Evolutionary conservation across 2,113 vertebrate genomes (phyloP).

Genomic region (Odontophorus gujanensis): DNA sequence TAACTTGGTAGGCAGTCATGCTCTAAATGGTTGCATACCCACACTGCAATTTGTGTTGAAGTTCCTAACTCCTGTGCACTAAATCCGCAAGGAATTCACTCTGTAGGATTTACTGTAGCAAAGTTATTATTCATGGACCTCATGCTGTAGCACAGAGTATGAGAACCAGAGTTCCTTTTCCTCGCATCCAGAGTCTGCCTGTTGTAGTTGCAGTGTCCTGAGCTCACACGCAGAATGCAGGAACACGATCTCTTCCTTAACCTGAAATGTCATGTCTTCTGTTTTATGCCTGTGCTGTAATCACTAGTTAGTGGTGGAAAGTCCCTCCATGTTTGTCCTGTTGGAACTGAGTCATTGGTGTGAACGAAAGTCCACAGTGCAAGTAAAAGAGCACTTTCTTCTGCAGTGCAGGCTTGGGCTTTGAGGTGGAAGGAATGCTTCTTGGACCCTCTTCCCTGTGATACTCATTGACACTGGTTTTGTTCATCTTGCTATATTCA

Average conservation of each 20-base stretch:
- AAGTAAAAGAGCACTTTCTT: neutral
- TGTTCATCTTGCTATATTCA: neutral
- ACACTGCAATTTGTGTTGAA: neutral
- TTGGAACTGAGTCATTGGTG: neutral
- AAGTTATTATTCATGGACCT: neutral
- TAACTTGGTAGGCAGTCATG: neutral
- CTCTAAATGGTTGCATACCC: neutral
- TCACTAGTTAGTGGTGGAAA: neutral
- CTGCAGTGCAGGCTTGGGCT: neutral
- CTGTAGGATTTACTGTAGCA: neutral
- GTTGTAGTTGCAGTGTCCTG: neutral
- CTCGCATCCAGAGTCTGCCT: neutral
- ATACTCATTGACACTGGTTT: neutral
- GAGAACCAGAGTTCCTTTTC: neutral
- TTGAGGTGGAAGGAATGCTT: neutral
- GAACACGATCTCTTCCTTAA: neutral
- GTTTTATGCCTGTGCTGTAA: neutral
- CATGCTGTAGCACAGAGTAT: neutral
- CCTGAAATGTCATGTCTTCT: neutral
- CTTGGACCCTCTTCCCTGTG: neutral
- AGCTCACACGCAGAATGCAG: neutral
- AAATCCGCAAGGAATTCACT: neutral
- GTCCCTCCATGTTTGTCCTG: neutral
- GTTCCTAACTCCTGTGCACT: neutral
- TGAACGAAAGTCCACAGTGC: neutral